Base-by-base conservation (phyloP, 2,797 vertebrate species). In the Philypnodon macrostomus region DNA sequence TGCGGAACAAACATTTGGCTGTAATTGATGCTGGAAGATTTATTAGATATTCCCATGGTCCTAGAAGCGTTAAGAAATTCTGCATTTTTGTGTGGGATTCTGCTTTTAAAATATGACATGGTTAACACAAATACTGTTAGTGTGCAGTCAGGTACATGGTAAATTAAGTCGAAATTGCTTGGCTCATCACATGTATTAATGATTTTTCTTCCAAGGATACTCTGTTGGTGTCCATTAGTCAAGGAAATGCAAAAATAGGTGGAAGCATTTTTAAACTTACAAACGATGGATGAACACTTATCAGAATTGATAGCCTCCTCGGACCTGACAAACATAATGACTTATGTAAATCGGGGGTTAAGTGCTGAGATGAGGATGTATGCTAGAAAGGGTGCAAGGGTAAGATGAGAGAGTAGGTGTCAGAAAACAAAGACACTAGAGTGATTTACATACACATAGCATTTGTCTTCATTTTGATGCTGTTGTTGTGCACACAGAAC, bases 321-420 rank as follows among this genome's bases (percentile, higher is more conserved):
- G n/a, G 51, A 82, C 70, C 69, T 80, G 78, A 80, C 81, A 81
- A 58, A 60, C 60, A 39, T 86, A 87, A 88, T 85, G 85, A 81
- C 80, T 83, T 87, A 85, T 88, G 85, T 79, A 89, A 88, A 89
- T 87, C 37, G 54, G 65, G 81, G 82, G 79, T 89, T 89, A 85
- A 86, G 80, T 88, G 84, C 70, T 38, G 73, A 71, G 75, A 80
- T 73, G 66, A 79, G 81, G 49, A 56, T 70, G 56, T 71, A 80
- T 55, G 56, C 64, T 44, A 60, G 12, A 53, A 45, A 53, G 56
- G 64, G 67, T 37, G 47, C 61, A 52, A 12, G 44, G 37, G 13
- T 67, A 24, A 37, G 60, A 58, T 8, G 15, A 19, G 18, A 21
- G 45, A 35, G 23, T 51, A 55, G 67, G 45, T 49, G 66, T 31